Base-by-base conservation (phyloP, 1,140 invertebrate species). In the Hypothenemus hampei region DNA sequence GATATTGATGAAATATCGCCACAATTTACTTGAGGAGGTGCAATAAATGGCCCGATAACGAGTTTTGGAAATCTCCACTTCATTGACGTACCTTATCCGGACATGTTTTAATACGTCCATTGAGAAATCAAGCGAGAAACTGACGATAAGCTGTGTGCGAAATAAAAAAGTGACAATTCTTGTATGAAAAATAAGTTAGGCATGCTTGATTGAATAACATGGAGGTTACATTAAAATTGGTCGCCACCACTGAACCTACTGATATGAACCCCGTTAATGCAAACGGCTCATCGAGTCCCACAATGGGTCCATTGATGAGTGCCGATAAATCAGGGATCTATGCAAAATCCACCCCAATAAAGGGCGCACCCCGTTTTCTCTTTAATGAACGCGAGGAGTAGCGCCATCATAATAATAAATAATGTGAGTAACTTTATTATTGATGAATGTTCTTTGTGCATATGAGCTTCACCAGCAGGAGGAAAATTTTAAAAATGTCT, bases 291-390 rank as follows among this genome's bases (percentile, higher is more conserved):
- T 57, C 48, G 48, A 57, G 55, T 33, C 36, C 41, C 39, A 58
- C 56, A 58, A 58, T 51, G 54, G 54, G 49, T 43, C 29, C 47
- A 51, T 58, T 58, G 56, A 58, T 58, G 56, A 58, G 47, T 51
- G 56, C 48, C 56, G 43, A 58, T 58, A 58, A 58, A 58, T 58
- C 56, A 58, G 56, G 39, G 54, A 57, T 52, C 41, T 51, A 58
- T 58, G 56, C 56, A 58, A 58, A 58, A 58, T 52, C 45, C 54
- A 57, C 54, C 54, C 54, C 52, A 54, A 54, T 46, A 46, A 54
- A 54, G 43, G 52, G 52, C 29, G 52, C 31, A n/a, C n/a, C n/a
- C n/a, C 41, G 13, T 22, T 37, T 13, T n/a, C n/a, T n/a, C 52
- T 46, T 43, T 54, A 54, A 54, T 54, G 52, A 54, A 54, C 52